phyloP scores from a whole-genome alignment of 2,888 invertebrate species.

The Platycnemis pennipes region DNA sequence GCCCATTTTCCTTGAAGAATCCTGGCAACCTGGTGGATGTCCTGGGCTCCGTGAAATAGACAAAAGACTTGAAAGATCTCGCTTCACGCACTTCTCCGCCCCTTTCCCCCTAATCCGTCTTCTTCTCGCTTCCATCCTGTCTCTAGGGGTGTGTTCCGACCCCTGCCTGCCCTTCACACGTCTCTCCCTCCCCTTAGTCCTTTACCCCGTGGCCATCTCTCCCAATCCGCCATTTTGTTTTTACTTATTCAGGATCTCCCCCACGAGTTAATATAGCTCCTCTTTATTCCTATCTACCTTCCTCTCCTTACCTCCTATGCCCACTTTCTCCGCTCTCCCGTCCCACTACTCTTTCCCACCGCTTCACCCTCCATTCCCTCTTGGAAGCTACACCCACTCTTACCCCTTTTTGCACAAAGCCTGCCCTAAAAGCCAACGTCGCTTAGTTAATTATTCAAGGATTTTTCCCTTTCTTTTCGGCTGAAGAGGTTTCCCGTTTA shows the following conservation, averaged over 20 bases:
- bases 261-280: conserved; percentile 2
- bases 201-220: neutral
- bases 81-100: neutral
- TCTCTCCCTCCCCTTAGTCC: neutral
- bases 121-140: neutral
- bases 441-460: conserved; percentile 56
- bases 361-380: neutral
- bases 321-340: neutral
- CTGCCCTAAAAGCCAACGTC: conserved; percentile 64
- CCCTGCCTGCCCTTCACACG: neutral
- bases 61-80: neutral
- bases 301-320: neutral
- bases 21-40: neutral
- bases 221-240: neutral
- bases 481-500: conserved; percentile 49
- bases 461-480: conserved; percentile 53
- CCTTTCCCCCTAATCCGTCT: neutral
- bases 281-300: conserved; percentile 27
- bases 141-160: neutral
- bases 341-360: neutral
- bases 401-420: conserved; percentile 42
- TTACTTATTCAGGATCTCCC: conserved; percentile 1
- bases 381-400: neutral
- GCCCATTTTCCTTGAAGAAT: conserved; percentile 45
- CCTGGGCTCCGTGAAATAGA: neutral